A percentile compares a stretch with the other conserved stretches of the same genome.
Conservation (phyloP, 2,797 vertebrate genomes). For the Periophthalmus magnuspinnatus region DNA sequence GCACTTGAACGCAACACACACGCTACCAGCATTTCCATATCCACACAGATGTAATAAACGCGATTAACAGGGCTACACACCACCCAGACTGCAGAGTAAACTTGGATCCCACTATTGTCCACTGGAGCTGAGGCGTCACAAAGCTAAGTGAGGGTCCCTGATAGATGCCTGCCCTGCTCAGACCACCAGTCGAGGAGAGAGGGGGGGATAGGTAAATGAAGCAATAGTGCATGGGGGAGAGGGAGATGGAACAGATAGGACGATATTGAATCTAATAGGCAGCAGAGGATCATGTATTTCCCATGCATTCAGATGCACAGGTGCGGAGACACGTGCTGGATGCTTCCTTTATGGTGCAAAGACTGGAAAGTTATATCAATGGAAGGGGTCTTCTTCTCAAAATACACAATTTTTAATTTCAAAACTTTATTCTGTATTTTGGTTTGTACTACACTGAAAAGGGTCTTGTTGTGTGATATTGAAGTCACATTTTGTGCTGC, state of each 20-base stretch:
- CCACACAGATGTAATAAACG: constrained; percentile 70
- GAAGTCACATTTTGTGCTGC: not conserved
- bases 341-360: constrained; percentile 17
- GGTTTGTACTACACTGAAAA: not conserved
- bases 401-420: not conserved
- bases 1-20: constrained; percentile 27
- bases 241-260: constrained; percentile 62
- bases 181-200: constrained; percentile 79
- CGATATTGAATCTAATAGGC: constrained; percentile 24
- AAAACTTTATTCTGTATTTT: not conserved
- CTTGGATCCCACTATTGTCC: constrained; percentile 71
- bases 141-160: constrained; percentile 80
- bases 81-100: constrained; percentile 50
- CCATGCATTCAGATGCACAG: constrained; percentile 54
- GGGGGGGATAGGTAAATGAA: constrained; percentile 47
- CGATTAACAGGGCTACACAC: constrained; percentile 58
- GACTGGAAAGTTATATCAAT: constrained; percentile 11
- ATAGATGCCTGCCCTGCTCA: constrained; percentile 72
- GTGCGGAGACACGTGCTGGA: constrained; percentile 46
- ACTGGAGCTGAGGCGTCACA: constrained; percentile 68
- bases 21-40: constrained; percentile 62
- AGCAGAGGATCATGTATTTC: constrained; percentile 34
- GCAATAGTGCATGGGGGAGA: constrained; percentile 54
- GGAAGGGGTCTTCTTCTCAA: not conserved
- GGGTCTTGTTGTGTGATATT: no score